Evolutionary conservation across 2,113 vertebrate genomes (phyloP).

Genomic region (Cairina moschata): DNA sequence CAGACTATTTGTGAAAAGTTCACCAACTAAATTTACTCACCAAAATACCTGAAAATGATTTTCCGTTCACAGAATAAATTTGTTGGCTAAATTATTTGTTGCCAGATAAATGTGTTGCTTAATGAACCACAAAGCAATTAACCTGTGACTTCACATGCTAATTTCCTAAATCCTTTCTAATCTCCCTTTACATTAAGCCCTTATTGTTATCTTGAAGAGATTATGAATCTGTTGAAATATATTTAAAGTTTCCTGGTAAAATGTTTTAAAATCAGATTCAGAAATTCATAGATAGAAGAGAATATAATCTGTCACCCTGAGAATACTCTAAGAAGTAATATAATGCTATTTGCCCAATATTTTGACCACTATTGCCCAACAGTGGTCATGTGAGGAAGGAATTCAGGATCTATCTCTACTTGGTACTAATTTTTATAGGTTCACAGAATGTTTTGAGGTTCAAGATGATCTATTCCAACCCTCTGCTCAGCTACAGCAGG

Average conservation of each 20-base stretch:
- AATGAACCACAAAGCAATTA: conserved; percentile 10
- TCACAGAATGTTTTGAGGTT: not conserved
- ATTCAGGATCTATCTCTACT: not conserved
- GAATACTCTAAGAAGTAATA: not conserved
- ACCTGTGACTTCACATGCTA: not conserved
- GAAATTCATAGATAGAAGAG: not conserved
- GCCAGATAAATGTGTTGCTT: conserved; percentile 24
- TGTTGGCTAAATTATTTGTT: conserved; percentile 44
- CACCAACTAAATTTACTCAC: not conserved
- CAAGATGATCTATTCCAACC: accelerated
- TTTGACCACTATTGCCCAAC: not conserved
- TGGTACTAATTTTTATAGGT: not conserved
- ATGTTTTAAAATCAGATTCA: not conserved
- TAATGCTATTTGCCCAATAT: too few species aligned
- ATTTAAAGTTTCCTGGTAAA: not conserved
- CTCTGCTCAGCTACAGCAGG: not conserved
- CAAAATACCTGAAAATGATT: not conserved
- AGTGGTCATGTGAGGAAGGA: not conserved
- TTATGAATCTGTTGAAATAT: not conserved
- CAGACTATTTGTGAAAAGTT: not conserved
- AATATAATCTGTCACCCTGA: not conserved
- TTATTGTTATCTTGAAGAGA: conserved; percentile 16
- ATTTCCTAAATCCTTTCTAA: conserved; percentile 26
- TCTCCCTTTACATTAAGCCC: not conserved
- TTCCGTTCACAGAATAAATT: not conserved